Evolutionary conservation across 2,888 invertebrate species (phyloP), one percentile per base, ranked within the genome.

Genomic region (Pyrrhia umbra): DNA sequence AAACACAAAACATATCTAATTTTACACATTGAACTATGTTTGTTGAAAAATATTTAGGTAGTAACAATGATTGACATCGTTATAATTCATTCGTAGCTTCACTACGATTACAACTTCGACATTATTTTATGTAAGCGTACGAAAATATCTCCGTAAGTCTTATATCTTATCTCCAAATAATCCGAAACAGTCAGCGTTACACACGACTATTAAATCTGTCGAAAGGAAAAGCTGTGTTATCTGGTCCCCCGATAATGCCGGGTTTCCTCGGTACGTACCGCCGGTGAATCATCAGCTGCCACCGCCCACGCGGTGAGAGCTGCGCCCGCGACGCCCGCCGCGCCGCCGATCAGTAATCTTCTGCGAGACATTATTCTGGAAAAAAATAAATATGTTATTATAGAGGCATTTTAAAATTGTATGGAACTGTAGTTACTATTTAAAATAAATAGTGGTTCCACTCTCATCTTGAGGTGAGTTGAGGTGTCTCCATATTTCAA

Each of bases 241-340:
- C 75, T 6, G 30, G 39, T 39, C 46, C 34, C 59, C 27, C 50
- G 55, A 70, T 61, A 74, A 68, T 62, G 23, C 3, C 46, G 60
- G 68, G 63, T 63, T 70, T 68, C 72, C 57, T 70, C 58, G 57
- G 20, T 81, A 90, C 92, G 75, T 81, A 94, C 94, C 43, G 75
- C 89, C 4, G 89, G 89, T 73, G 94, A 92, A 71, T 96, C 95
- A 84, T 96, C 96, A 2, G 95, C 95, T 30, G 96, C 88, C 42
- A 96, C 86, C 47, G 96, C 93, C 93, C 96, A 96, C 13, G 95
- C 94, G 0, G 96, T 95, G 15, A 96, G 76, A 39, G 95, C 95
- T 46, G 96, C 96, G 67, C 96, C 96, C 13, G 96, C 95, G 46
- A 95, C 95, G 15, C 96, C 95, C 1, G 96, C 95, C 68, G 96